phyloP scores from a whole-genome alignment of 2,113 vertebrate species.

The Phrynosoma blainvillii region DNA sequence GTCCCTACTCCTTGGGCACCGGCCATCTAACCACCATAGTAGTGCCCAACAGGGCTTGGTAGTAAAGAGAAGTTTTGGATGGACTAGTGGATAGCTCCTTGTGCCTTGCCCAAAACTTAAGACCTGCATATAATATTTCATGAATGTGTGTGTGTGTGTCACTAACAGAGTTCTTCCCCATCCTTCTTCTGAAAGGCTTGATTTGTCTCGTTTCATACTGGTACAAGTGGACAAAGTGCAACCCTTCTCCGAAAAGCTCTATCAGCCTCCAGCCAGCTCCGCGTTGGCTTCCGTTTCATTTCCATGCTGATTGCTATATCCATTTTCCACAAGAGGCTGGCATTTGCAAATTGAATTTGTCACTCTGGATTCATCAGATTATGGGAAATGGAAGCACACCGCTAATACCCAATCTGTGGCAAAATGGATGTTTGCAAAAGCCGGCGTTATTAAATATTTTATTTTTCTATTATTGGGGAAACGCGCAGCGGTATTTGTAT shows the following conservation, averaged over 20 bases:
- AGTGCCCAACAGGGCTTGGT: too few relatives aligned
- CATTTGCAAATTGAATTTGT: conserved; percentile 34
- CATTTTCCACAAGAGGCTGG: neutral
- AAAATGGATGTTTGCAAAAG: conserved; percentile 25
- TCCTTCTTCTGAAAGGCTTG: neutral
- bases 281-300: conserved; percentile 24
- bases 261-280: neutral
- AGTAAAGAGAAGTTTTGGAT: too few relatives aligned
- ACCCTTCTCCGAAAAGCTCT: neutral
- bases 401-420: neutral
- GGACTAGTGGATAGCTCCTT: too few relatives aligned
- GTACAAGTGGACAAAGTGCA: neutral
- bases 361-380: conserved; percentile 10
- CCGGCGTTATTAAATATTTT: conserved; percentile 1
- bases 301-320: neutral
- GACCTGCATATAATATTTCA: too few relatives aligned
- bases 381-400: conserved; percentile 45
- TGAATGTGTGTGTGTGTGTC: neutral
- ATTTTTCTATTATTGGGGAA: conserved; percentile 37
- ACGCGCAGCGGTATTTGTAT: neutral
- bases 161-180: neutral
- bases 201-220: neutral
- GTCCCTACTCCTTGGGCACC: too few relatives aligned
- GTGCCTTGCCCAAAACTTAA: too few relatives aligned
- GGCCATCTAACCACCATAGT: too few relatives aligned